Conservation (phyloP, 2,888 invertebrate genomes). For the Rotaria macrura region DNA sequence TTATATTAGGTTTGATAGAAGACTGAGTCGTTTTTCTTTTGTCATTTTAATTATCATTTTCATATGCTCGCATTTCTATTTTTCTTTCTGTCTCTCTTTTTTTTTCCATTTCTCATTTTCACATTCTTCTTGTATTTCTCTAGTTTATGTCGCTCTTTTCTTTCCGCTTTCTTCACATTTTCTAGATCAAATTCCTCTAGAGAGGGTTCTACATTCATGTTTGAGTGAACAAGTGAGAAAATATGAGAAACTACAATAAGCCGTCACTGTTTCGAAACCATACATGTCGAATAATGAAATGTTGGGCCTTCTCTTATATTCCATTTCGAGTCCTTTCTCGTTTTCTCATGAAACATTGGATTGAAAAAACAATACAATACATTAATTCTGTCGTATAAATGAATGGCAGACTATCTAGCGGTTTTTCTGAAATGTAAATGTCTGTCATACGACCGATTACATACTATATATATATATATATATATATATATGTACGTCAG, state of each 20-base stretch:
- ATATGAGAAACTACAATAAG: neutral
- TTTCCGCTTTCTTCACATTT: neutral
- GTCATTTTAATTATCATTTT: conserved; percentile 8
- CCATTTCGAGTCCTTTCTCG: neutral
- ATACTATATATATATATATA: too few relatives aligned
- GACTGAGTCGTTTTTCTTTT: neutral
- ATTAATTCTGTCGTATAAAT: too few relatives aligned
- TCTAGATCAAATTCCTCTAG: neutral
- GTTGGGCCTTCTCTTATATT: neutral
- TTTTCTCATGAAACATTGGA: neutral
- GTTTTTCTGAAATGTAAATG: neutral
- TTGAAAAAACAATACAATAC: neutral
- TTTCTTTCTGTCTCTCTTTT: neutral
- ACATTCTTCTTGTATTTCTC: neutral
- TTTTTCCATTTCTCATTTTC: neutral
- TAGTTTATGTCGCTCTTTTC: neutral
- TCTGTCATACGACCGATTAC: neutral
- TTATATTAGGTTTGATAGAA: neutral
- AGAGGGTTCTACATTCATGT: neutral
- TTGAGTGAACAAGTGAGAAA: neutral
- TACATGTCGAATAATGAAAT: neutral
- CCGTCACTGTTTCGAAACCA: neutral
- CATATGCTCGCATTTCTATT: neutral
- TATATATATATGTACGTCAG: neutral
- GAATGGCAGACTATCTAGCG: too few relatives aligned